Evolutionary conservation across 2,888 invertebrate genomes (phyloP), one percentile per base, ranked within the genome.

Genomic region (Agrilus cyanescens): DNA sequence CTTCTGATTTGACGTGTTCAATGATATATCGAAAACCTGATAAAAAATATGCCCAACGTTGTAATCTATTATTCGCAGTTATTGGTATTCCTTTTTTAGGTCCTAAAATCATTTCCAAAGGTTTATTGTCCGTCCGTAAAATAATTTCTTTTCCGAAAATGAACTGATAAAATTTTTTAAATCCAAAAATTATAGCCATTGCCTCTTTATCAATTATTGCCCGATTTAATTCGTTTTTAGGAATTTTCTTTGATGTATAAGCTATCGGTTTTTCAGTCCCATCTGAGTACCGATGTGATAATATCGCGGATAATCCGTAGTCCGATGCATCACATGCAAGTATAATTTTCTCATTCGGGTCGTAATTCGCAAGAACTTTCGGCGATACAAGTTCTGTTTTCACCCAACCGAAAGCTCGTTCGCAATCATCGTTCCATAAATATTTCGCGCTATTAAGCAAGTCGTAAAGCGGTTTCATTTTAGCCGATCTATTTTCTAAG

Each of bases 301-400:
- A 44, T 10, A 57, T 54, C 5, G 59, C 50, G 4, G 56, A 59
- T 18, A 59, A 32, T 5, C 58, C 58, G 33, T 43, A 45, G 8
- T 14, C 18, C 13, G 43, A 37, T 8, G 47, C 43, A 45, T 49
- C 45, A 18, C 33, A 36, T 8, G 41, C 40, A 15, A 43, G 34
- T 15, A 39, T 36, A 25, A 47, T 42, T 10, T 25, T 31, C 32
- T 32, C 20, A 25, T 34, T 34, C 16, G 43, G 40, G 33, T 46
- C 25, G 36, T 37, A 49, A 45, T 47, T 44, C 12, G 40, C 37
- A 32, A 50, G 39, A 16, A 50, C 36, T 25, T 40, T 32, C 8
- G 18, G 14, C 10, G 46, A 46, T 10, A 34, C 31, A 29, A 48
- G 40, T 12, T 38, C 32, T n/a, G 41, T 29, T 38, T 47, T 50